A percentile compares a stretch with the other conserved stretches of the same genome.
phyloP scores from a whole-genome alignment of 2,797 vertebrate species.

The Champsocephalus esox region DNA sequence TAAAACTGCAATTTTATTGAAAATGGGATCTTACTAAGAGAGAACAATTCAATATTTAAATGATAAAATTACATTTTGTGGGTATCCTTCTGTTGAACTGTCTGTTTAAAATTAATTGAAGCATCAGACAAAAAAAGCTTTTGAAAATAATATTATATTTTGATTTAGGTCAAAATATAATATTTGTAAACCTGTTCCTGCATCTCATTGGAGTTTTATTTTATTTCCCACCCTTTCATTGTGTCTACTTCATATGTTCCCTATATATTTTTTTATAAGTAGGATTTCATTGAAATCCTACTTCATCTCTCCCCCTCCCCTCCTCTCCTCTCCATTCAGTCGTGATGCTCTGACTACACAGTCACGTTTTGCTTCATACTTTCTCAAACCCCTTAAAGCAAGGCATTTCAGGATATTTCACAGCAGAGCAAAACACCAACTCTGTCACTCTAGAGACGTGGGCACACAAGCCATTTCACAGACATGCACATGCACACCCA shows the following conservation, averaged over 20 bases:
- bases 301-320: slow-evolving; percentile 11
- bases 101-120: too few species aligned
- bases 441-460: slow-evolving; percentile 68
- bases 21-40: too few species aligned
- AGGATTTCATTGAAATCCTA: slow-evolving; percentile 49
- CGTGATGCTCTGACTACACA: slow-evolving; percentile 63
- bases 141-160: too few species aligned
- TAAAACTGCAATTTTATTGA: too few species aligned
- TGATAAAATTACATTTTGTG: too few species aligned
- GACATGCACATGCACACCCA: slow-evolving; percentile 9
- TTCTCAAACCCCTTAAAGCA: slow-evolving; percentile 73
- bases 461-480: slow-evolving; percentile 24
- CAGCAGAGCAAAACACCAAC: slow-evolving; percentile 65
- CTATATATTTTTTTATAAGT: not conserved
- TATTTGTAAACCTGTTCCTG: not conserved
- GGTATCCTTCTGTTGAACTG: too few species aligned
- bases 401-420: slow-evolving; percentile 79
- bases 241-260: slow-evolving; percentile 32
- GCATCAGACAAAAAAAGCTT: too few species aligned
- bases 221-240: slow-evolving; percentile 24
- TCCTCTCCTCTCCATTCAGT: slow-evolving; percentile 61
- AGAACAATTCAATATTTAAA: too few species aligned
- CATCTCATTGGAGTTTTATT: slow-evolving; percentile 53
- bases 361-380: slow-evolving; percentile 76
- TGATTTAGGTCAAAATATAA: too few species aligned